Evolutionary conservation across 2,797 vertebrate genomes (phyloP).

Genomic region (Emys orbicularis): DNA sequence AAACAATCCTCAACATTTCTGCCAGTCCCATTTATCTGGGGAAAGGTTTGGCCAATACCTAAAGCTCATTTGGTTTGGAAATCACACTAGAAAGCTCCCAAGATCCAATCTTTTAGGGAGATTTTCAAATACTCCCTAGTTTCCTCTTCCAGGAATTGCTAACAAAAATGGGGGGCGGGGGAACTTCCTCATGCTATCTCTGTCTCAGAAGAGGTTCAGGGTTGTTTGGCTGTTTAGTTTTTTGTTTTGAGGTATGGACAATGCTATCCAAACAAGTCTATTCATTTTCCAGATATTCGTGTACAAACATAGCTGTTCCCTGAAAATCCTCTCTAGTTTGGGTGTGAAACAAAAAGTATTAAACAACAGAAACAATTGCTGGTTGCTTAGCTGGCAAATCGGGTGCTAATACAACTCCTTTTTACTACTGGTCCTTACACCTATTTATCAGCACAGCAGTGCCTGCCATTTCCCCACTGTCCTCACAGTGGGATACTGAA

Average conservation of each 20-base stretch:
- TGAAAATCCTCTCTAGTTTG: neutral
- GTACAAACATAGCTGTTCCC: neutral
- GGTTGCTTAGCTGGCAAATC: neutral
- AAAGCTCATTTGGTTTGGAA: neutral
- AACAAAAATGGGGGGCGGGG: neutral
- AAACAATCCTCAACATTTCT: neutral
- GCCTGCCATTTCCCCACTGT: neutral
- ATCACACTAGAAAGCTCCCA: neutral
- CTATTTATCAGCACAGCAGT: neutral
- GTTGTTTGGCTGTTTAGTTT: neutral
- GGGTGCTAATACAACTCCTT: neutral
- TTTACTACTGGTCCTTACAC: neutral
- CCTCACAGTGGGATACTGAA: neutral
- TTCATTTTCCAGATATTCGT: neutral
- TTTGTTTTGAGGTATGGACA: neutral
- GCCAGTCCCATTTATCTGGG: neutral
- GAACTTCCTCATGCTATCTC: neutral
- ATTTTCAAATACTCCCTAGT: neutral
- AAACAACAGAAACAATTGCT: neutral
- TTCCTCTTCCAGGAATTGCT: neutral
- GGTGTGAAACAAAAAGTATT: neutral
- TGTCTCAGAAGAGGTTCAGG: neutral
- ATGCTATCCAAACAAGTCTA: neutral
- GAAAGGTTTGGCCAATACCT: neutral
- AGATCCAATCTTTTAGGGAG: neutral